These are phyloP conservation scores for Aspiorhynchus laticeps DNA, from an alignment of 2,113 vertebrate species.

Conservation along the genomic window DNA sequence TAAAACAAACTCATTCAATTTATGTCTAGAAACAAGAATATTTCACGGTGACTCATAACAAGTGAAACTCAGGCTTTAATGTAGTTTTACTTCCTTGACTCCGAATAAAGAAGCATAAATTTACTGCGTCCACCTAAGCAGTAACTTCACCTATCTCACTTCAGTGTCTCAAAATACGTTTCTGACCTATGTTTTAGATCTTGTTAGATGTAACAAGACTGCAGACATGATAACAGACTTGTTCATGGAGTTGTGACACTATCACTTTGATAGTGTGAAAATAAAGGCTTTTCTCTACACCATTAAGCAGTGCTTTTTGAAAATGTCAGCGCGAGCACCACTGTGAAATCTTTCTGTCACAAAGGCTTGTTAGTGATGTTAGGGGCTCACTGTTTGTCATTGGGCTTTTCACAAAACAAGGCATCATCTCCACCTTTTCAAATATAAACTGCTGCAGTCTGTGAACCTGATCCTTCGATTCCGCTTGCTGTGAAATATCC, in stretches of 20 bases:
- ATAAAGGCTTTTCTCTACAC: background rate
- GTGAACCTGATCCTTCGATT: background rate
- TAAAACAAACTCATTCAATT: constrained; percentile 1
- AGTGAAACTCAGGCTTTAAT: background rate
- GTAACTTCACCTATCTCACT: background rate
- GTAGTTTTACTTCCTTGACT: constrained; percentile 2
- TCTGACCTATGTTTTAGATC: background rate
- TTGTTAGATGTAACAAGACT: background rate
- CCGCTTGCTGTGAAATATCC: background rate
- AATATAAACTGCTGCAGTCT: background rate
- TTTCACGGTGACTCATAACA: background rate
- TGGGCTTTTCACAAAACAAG: constrained; percentile 1
- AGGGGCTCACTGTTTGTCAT: background rate
- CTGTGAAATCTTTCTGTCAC: constrained; percentile 29
- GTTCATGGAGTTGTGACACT: background rate
- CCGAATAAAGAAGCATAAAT: background rate
- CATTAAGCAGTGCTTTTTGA: background rate
- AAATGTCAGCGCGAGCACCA: background rate
- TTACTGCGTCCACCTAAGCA: background rate
- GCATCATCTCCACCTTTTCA: background rate
- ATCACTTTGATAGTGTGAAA: background rate
- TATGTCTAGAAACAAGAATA: constrained; percentile 3
- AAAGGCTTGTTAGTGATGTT: constrained; percentile 8
- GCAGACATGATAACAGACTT: constrained; percentile 13
- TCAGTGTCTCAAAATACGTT: background rate